Conservation (phyloP, 2,113 vertebrate species). For the Tetrax tetrax region DNA sequence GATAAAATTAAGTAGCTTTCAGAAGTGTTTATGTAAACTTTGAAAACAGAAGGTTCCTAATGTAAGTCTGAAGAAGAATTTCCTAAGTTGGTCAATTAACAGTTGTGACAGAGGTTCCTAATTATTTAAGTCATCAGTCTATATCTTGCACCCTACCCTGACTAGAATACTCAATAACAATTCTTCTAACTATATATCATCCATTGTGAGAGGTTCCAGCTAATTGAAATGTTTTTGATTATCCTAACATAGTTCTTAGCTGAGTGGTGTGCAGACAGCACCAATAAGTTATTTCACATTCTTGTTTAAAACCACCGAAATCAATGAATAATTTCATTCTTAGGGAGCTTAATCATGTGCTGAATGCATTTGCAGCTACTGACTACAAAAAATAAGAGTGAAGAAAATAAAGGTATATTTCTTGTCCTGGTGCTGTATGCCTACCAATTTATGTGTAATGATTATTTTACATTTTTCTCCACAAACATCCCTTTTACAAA, state of each 20-base stretch:
- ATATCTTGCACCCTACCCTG: conserved; percentile 10
- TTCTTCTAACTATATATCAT: background rate
- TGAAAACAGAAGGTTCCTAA: conserved; percentile 36
- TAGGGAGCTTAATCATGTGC: background rate
- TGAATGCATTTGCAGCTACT: background rate
- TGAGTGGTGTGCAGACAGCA: background rate
- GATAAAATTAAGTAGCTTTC: background rate
- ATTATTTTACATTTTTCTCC: background rate
- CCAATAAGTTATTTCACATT: background rate
- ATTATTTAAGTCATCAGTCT: conserved; percentile 45
- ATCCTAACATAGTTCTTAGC: background rate
- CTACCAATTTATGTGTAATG: background rate
- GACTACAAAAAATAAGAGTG: background rate
- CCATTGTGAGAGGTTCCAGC: conserved; percentile 28
- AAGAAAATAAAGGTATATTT: background rate
- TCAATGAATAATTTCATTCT: background rate
- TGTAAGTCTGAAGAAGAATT: background rate
- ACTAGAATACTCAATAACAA: conserved; percentile 31
- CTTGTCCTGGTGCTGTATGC: background rate
- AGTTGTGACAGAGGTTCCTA: conserved; percentile 47
- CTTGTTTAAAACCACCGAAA: conserved; percentile 14
- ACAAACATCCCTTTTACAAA: background rate
- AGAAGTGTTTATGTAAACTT: conserved; percentile 11
- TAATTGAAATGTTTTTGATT: conserved; percentile 32
- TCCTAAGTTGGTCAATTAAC: conserved; percentile 23